Evolutionary conservation across 1,140 invertebrate genomes (phyloP), one percentile per base, ranked within the genome.

Genomic region (Megalopta genalis): DNA sequence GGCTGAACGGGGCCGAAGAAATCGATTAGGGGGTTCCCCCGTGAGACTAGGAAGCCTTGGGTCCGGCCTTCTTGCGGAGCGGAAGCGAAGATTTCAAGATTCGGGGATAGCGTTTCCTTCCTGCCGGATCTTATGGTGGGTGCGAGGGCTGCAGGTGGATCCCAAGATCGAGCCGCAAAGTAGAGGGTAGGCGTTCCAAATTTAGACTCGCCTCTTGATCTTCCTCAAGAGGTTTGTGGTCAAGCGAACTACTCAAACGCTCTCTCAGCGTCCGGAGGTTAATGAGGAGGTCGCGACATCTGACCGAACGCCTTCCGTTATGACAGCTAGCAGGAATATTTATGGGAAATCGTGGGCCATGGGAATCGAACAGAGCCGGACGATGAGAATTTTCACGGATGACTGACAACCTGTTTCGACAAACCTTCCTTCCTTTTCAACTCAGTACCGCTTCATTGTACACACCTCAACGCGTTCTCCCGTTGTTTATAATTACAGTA

Each of bases 211-310:
- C 66, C 77, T 86, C 80, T 86, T 68, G 77, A 85, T 81, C 72
- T 76, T 64, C 81, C 79, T 87, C 76, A 72, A 90, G 87, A 87
- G 84, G 81, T 88, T 90, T 88, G 90, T 88, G 90, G 90, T 91
- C 86, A 90, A 90, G 77, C 81, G 69, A 81, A 85, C 79, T 76
- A 70, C 75, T 79, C 37, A 37, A 25, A 60, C 42, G 7, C 42
- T 71, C 73, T 82, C 69, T 64, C 52, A 76, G 66, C 80, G 73
- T 87, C 73, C 54, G 37, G 75, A 77, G 86, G 87, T 88, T 88
- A 92, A 91, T 90, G 88, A 89, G 87, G 79, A 90, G 89, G 90
- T 91, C 88, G 74, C 74, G 87, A 89, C 88, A 89, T 89, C 84
- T 90, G 89, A 91, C 86, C 87, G 84, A 84, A 84, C 87, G 81